Conservation (phyloP, 2,113 vertebrate species). For the Trachemys scripta region DNA sequence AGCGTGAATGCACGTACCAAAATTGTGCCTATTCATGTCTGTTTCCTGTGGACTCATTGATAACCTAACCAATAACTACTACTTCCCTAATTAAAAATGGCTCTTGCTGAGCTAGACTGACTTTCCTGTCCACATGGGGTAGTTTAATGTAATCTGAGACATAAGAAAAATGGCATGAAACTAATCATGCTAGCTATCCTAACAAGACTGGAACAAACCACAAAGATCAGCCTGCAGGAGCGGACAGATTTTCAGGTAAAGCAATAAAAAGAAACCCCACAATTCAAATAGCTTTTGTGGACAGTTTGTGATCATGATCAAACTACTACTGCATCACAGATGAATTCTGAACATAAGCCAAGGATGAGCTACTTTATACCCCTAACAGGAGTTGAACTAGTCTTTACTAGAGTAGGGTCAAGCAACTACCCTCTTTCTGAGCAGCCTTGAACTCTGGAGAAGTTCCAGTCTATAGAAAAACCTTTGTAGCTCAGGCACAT, state of each 20-base stretch:
- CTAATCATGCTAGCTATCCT: neutral
- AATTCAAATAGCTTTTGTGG: neutral
- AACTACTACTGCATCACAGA: neutral
- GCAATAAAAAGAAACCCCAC: neutral
- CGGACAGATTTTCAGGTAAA: neutral
- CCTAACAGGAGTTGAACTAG: neutral
- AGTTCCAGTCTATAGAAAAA: neutral
- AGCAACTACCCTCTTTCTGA: neutral
- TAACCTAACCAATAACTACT: neutral
- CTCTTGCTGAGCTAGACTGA: neutral
- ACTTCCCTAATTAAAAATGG: neutral
- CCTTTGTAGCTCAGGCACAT: neutral
- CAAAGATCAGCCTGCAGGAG: neutral
- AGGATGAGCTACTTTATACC: neutral
- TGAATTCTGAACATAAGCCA: neutral
- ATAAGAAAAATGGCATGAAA: neutral
- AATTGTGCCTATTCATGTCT: neutral
- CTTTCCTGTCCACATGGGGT: neutral
- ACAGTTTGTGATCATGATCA: neutral
- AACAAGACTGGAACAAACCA: neutral
- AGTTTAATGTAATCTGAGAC: neutral
- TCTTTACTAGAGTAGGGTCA: neutral
- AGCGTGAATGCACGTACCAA: neutral
- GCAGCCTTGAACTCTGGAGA: neutral
- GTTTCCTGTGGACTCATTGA: neutral